phyloP scores from a whole-genome alignment of 2,113 vertebrate species.

The Phylloscopus whistleri region DNA sequence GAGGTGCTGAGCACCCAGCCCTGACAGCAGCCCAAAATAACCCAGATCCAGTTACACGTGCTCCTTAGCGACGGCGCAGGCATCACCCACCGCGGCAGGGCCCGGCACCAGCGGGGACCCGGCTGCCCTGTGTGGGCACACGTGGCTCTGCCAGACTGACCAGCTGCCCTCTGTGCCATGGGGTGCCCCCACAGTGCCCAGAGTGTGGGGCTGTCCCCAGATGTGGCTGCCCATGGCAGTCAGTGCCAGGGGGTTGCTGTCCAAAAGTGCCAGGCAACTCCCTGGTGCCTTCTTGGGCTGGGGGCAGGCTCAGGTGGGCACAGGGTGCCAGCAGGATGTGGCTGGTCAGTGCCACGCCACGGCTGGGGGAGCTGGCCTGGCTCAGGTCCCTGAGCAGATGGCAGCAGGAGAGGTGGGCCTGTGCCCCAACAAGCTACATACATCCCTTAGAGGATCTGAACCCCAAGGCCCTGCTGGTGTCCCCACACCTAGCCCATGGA shows the following conservation, averaged over 20 bases:
- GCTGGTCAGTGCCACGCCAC: neutral
- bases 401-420: neutral
- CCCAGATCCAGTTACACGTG: constrained; percentile 74
- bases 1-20: constrained; percentile 71
- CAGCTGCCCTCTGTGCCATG: rapidly evolving
- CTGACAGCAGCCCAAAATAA: constrained; percentile 80
- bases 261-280: neutral
- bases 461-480: rapidly evolving
- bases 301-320: neutral
- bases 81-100: constrained; percentile 35
- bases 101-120: neutral
- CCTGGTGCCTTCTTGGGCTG: rapidly evolving
- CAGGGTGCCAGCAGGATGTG: neutral
- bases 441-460: neutral
- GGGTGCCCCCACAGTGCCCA: neutral
- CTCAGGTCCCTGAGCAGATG: neutral
- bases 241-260: rapidly evolving
- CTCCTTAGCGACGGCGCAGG: constrained; percentile 56
- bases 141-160: rapidly evolving
- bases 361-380: neutral
- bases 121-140: neutral
- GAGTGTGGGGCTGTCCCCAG: neutral
- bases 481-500: neutral
- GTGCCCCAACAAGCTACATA: neutral
- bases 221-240: rapidly evolving